These are phyloP conservation scores for Zaprionus gabonicus DNA, from an alignment of 1,140 invertebrate species.

Conservation along the genomic window DNA sequence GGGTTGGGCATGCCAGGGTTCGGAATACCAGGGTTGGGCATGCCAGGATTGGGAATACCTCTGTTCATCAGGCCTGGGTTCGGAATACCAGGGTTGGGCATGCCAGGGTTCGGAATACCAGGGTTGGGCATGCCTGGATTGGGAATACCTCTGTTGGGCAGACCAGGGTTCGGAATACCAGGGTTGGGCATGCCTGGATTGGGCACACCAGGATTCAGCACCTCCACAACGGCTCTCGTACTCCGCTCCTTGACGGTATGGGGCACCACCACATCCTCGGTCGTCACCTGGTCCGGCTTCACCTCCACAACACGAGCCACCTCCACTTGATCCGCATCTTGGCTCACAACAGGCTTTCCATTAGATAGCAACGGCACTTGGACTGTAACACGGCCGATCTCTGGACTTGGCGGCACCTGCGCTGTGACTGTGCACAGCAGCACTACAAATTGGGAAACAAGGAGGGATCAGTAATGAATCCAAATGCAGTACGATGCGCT, in stretches of 20 bases:
- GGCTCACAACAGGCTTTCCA: constrained; percentile 62
- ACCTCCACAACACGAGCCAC: constrained; percentile 63
- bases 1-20: constrained; percentile 50
- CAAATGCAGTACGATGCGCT: not conserved
- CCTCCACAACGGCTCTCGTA: constrained; percentile 33
- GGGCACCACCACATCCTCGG: constrained; percentile 53
- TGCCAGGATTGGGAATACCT: constrained; percentile 39
- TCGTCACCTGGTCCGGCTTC: constrained; percentile 41
- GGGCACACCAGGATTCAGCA: constrained; percentile 24
- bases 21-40: constrained; percentile 39
- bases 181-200: constrained; percentile 18
- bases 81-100: constrained; percentile 42
- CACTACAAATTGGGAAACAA: constrained; percentile 42
- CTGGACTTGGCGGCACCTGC: constrained; percentile 74
- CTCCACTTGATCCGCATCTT: constrained; percentile 46
- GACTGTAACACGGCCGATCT: constrained; percentile 69
- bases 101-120: constrained; percentile 28
- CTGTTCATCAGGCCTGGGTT: constrained; percentile 32
- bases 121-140: constrained; percentile 44
- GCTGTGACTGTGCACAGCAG: constrained; percentile 64
- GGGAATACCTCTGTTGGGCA: constrained; percentile 39
- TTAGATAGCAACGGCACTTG: constrained; percentile 72
- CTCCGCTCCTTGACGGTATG: constrained; percentile 35
- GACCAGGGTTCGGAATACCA: constrained; percentile 25
- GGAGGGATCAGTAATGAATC: not conserved